These are phyloP conservation scores for Cettia cetti DNA, from an alignment of 2,113 vertebrate genomes.

Conservation along the genomic window DNA sequence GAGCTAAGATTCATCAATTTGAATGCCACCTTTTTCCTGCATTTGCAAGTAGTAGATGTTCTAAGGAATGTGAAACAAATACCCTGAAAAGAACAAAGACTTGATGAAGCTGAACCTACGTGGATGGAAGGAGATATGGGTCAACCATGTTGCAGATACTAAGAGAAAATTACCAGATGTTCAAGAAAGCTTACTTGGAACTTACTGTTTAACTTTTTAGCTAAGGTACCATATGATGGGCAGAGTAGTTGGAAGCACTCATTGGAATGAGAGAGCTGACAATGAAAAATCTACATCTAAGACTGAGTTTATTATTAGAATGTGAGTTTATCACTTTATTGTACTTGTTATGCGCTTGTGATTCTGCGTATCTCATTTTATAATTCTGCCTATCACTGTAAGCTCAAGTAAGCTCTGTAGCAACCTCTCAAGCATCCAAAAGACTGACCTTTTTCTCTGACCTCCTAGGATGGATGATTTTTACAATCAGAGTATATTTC, in stretches of 20 bases:
- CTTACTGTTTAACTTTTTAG: not conserved
- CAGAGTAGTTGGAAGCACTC: not conserved
- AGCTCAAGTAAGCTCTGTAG: not conserved
- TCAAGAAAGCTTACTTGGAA: not conserved
- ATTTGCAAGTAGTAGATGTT: not conserved
- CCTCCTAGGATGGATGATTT: not conserved
- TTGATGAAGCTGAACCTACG: not conserved
- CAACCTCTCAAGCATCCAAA: not conserved
- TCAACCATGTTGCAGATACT: not conserved
- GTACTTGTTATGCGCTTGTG: rapidly evolving
- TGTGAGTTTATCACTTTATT: not conserved
- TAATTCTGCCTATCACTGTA: no score
- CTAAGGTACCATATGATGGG: not conserved
- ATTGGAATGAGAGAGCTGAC: not conserved
- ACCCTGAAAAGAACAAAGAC: not conserved
- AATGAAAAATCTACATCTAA: not conserved
- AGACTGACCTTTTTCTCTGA: not conserved
- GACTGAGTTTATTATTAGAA: not conserved
- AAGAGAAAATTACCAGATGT: not conserved
- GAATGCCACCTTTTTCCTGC: not conserved
- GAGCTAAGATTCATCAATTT: not conserved
- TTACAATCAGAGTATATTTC: not conserved
- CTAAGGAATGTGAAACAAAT: not conserved
- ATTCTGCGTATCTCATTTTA: not conserved
- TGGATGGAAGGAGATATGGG: not conserved